phyloP scores from a whole-genome alignment of 2,113 vertebrate species.

The Apodemus speciosus region DNA sequence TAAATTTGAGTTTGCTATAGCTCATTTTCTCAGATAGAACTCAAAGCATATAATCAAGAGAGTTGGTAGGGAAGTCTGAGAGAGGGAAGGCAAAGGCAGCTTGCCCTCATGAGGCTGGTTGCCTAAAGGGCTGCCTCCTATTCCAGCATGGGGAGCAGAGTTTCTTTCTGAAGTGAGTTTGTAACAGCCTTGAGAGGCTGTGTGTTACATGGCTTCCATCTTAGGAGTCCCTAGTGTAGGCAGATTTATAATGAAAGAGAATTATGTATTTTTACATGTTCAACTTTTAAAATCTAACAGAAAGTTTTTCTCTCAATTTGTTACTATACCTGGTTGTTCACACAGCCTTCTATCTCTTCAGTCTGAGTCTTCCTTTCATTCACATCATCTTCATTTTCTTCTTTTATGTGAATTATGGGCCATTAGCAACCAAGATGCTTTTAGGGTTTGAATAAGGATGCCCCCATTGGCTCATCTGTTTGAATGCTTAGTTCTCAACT shows the following conservation, averaged over 20 bases:
- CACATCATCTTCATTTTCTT: not conserved
- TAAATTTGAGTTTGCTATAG: slow-evolving; percentile 25
- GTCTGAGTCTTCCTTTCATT: not conserved
- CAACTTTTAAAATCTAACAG: slow-evolving; percentile 26
- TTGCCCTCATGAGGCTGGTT: not conserved
- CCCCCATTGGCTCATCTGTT: not conserved
- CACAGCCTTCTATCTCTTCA: not conserved
- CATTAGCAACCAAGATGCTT: not conserved
- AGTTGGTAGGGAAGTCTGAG: not conserved
- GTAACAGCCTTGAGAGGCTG: not conserved
- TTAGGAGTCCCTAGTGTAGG: not conserved
- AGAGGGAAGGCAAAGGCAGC: not conserved
- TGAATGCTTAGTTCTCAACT: not conserved
- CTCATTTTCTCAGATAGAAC: not conserved
- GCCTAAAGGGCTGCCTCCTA: not conserved
- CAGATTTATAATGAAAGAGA: slow-evolving; percentile 53
- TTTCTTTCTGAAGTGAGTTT: not conserved
- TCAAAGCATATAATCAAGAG: slow-evolving; percentile 10
- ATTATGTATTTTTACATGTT: slow-evolving; percentile 9
- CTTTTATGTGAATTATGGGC: not conserved
- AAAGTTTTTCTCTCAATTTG: slow-evolving; percentile 31
- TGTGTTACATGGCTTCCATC: not conserved
- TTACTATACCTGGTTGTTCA: not conserved
- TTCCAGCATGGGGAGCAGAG: not conserved
- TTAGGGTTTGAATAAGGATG: not conserved